phyloP scores from a whole-genome alignment of 2,888 invertebrate species.

The Andrena haemorrhoa region DNA sequence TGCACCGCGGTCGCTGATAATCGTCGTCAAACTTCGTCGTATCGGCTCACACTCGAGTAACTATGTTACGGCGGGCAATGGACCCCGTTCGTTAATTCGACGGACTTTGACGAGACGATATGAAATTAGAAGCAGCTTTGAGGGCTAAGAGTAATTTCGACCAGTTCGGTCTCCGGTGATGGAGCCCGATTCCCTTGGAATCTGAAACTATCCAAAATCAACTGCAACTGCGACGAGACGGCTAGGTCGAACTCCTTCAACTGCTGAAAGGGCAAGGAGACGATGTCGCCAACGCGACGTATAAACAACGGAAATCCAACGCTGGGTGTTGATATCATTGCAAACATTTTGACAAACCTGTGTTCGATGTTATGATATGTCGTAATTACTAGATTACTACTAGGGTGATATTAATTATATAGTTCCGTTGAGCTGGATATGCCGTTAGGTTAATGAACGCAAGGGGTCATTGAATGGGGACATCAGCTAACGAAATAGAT shows the following conservation, averaged over 20 bases:
- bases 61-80: constrained; percentile 57
- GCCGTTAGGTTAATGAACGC: too few relatives aligned
- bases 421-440: too few relatives aligned
- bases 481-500: too few relatives aligned
- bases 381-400: too few relatives aligned
- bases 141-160: constrained; percentile 64
- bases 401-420: too few relatives aligned
- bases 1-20: constrained; percentile 34
- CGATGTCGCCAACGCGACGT: constrained; percentile 56
- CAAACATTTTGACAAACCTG: background rate
- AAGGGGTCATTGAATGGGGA: too few relatives aligned
- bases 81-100: constrained; percentile 63
- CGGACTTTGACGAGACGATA: constrained; percentile 69
- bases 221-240: constrained; percentile 55
- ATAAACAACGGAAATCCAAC: constrained; percentile 49
- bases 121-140: constrained; percentile 66
- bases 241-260: constrained; percentile 43
- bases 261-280: constrained; percentile 64
- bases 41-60: constrained; percentile 47
- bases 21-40: constrained; percentile 42
- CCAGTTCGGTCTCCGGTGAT: constrained; percentile 52
- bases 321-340: constrained; percentile 30
- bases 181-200: constrained; percentile 54
- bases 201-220: constrained; percentile 66
- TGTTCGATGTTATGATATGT: too few relatives aligned